Evolutionary conservation across 2,113 vertebrate genomes (phyloP).

Genomic region (Cryptomyrus ogoouensis): DNA sequence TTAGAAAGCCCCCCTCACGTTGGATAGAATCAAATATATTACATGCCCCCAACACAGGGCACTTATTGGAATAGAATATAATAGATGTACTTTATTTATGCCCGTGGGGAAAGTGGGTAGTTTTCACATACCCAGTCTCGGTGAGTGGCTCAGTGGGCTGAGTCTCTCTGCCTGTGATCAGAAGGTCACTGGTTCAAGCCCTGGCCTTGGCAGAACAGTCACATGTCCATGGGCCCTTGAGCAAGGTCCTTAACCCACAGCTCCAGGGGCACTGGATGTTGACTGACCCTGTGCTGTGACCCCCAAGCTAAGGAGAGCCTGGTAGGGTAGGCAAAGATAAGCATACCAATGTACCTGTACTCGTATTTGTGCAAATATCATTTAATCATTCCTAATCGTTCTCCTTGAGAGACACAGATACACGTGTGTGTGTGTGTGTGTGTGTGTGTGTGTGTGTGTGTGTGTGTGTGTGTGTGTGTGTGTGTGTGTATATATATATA

Average conservation of each 20-base stretch:
- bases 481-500: too few relatives aligned
- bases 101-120: not conserved
- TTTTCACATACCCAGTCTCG: not conserved
- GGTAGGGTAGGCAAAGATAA: not conserved
- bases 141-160: not conserved
- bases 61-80: not conserved
- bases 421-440: not conserved
- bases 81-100: not conserved
- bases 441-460: too few relatives aligned
- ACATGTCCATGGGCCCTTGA: not conserved
- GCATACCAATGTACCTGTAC: not conserved
- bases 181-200: not conserved
- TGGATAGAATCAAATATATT: not conserved
- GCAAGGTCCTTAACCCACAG: not conserved
- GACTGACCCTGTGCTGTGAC: not conserved
- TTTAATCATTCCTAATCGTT: not conserved
- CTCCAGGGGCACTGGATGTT: not conserved
- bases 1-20: not conserved
- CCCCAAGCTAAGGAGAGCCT: not conserved
- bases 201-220: not conserved
- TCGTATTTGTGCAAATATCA: not conserved
- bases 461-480: too few relatives aligned
- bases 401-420: not conserved
- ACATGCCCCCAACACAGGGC: not conserved
- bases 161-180: not conserved